Percentiles rank a stretch among this genome's conserved stretches.
Evolutionary conservation across 2,797 vertebrate genomes (phyloP).

Genomic region (Argyrosomus regius): DNA sequence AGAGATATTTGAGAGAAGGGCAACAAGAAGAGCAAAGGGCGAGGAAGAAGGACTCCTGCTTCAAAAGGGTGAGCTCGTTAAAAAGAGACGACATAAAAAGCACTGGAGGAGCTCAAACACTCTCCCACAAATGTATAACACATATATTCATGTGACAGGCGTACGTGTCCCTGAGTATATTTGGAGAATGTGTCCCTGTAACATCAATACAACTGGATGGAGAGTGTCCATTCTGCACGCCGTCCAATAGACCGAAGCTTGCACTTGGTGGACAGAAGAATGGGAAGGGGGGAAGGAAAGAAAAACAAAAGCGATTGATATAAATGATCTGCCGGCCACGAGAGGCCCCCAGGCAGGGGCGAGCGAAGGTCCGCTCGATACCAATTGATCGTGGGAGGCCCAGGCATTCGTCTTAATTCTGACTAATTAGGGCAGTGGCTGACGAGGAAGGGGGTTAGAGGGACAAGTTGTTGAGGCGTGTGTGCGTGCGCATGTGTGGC

Average conservation of each 20-base stretch:
- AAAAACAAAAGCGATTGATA: slow-evolving; percentile 85
- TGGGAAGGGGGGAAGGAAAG: slow-evolving; percentile 62
- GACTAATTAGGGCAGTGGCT: slow-evolving; percentile 86
- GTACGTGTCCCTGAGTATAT: slow-evolving; percentile 21
- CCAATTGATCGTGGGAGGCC: slow-evolving; percentile 86
- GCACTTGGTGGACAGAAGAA: slow-evolving; percentile 59
- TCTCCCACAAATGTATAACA: background rate
- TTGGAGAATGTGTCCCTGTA: slow-evolving; percentile 22
- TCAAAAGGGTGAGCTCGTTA: slow-evolving; percentile 63
- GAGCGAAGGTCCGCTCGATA: slow-evolving; percentile 84
- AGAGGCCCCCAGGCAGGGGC: slow-evolving; percentile 77
- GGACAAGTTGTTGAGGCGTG: slow-evolving; percentile 64
- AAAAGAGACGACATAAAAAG: slow-evolving; percentile 5
- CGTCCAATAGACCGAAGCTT: slow-evolving; percentile 53
- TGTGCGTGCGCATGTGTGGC: slow-evolving; percentile 40
- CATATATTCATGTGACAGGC: slow-evolving; percentile 20
- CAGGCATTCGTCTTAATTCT: slow-evolving; percentile 89
- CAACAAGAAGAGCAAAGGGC: slow-evolving; percentile 41
- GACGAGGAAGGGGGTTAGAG: slow-evolving; percentile 75
- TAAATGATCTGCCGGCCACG: slow-evolving; percentile 85
- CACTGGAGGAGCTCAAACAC: background rate
- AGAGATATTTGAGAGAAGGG: slow-evolving; percentile 36
- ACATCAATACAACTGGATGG: slow-evolving; percentile 41
- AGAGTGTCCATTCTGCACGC: slow-evolving; percentile 42
- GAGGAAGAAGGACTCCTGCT: slow-evolving; percentile 25